Evolutionary conservation across 2,797 vertebrate genomes (phyloP), one percentile per base, ranked within the genome.

Genomic region (Anomalospiza imberbis): DNA sequence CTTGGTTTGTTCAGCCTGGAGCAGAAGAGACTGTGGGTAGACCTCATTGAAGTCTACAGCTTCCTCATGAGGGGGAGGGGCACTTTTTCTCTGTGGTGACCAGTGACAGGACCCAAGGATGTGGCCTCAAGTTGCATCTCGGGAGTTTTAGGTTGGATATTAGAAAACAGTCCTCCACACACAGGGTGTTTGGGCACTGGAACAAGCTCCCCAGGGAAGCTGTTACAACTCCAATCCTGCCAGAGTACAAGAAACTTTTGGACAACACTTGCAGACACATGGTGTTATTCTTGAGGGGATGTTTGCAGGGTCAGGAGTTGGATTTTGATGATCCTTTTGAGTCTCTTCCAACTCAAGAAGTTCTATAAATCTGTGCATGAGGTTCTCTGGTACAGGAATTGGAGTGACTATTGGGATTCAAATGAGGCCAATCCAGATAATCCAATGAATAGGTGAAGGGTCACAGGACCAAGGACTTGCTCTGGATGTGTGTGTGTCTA

Each of bases 371-470:
- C 13, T 20, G 2, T 45, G 3, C 24, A 26, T 31, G 38, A 50
- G 7, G 13, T 47, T 29, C 24, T 42, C 42, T 3, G 3, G 9
- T 44, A 63, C 28, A 34, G 45, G 34, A 53, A 44, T n/a, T 53
- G 12, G 29, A 62, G 26, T 15, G 44, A n/a, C 6, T n/a, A 7
- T 71, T n/a, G 29, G 29, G 14, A 44, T 31, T 34, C 0, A 0
- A 70, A 31, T 13, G 26, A 78, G 44, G 17, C 29, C 47, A 71
- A 14, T 57, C 3, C 12, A 60, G 16, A 54, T 26, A 40, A 40
- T 13, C 13, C 11, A 28, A 6, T 21, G 32, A 75, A 66, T 4
- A 65, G 10, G 8, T 21, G 29, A 70, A 67, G 16, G 11, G 5
- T 10, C 17, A 38, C 50, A 22, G 16, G 31, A 70, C 17, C 5